Conservation (phyloP, 2,888 invertebrate species). For the Erebia aethiops region DNA sequence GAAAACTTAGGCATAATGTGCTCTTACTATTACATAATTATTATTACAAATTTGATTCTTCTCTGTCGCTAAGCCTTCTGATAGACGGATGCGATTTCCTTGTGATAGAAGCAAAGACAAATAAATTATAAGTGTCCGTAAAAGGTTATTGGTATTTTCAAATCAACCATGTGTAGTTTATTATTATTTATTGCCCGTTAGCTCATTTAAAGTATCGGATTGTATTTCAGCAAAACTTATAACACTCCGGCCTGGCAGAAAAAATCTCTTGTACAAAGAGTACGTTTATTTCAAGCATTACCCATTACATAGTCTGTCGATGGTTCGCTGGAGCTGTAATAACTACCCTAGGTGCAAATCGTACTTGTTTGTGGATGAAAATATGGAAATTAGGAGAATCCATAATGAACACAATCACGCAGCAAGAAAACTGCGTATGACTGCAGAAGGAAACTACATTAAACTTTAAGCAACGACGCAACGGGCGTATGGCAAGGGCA, state of each 20-base stretch:
- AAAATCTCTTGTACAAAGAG: slow-evolving; percentile 12
- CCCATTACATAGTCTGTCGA: neutral
- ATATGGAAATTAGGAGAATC: slow-evolving; percentile 37
- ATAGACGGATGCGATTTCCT: too few relatives aligned
- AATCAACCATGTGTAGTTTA: too few relatives aligned
- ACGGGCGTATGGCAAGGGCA: too few relatives aligned
- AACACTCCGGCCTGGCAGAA: neutral
- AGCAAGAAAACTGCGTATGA: slow-evolving; percentile 24
- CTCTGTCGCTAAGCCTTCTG: too few relatives aligned
- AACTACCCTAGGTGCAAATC: slow-evolving; percentile 48
- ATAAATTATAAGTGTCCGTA: too few relatives aligned
- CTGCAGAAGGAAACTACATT: slow-evolving; percentile 37
- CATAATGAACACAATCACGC: slow-evolving; percentile 37
- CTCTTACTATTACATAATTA: too few relatives aligned
- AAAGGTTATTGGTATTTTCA: too few relatives aligned
- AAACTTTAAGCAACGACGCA: slow-evolving; percentile 18
- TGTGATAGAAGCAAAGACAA: too few relatives aligned
- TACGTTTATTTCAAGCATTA: slow-evolving; percentile 45
- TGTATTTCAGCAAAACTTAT: slow-evolving; percentile 20
- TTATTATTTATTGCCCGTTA: neutral
- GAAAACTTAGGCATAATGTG: too few relatives aligned
- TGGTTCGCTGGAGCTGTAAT: slow-evolving; percentile 48
- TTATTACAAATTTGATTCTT: too few relatives aligned
- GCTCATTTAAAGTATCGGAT: neutral
- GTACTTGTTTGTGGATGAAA: slow-evolving; percentile 39